Conservation (phyloP, 53 echinoderm and acorn worm genomes). For the Holothuria scabra region DNA sequence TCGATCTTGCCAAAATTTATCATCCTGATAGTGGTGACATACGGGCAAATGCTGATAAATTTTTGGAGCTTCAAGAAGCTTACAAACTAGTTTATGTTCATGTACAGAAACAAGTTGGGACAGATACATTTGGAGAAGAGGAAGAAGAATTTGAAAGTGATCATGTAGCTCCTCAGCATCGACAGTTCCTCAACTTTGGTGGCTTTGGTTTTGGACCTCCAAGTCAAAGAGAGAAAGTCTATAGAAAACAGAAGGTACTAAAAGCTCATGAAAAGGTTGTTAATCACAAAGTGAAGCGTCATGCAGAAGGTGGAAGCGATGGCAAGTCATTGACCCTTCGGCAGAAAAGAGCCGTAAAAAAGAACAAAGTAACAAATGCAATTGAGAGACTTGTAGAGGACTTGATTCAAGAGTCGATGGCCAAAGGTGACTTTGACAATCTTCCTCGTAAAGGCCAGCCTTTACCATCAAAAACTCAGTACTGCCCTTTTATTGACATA, state of each 20-base stretch:
- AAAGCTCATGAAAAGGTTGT: constrained; percentile 61
- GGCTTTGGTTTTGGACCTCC: constrained; percentile 83
- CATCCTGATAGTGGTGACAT: constrained; percentile 73
- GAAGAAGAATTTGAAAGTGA: constrained; percentile 41
- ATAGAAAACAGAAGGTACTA: constrained; percentile 67
- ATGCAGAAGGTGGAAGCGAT: constrained; percentile 36
- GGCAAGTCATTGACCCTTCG: constrained; percentile 57
- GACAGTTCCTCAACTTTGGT: constrained; percentile 81
- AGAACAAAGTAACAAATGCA: constrained; percentile 74
- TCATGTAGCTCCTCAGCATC: constrained; percentile 78
- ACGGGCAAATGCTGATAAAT: constrained; percentile 68
- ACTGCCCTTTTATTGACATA: constrained; percentile 76
- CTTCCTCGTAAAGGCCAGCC: constrained; percentile 78
- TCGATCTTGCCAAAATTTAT: constrained; percentile 79
- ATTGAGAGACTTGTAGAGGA: constrained; percentile 89
- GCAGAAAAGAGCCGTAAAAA: constrained; percentile 69
- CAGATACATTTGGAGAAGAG: constrained; percentile 25
- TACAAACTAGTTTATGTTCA: constrained; percentile 65
- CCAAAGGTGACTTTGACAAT: constrained; percentile 88
- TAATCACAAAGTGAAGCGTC: constrained; percentile 58
- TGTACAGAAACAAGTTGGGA: constrained; percentile 44
- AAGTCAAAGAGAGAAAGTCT: constrained; percentile 74
- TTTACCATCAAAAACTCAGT: constrained; percentile 66
- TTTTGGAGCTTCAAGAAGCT: constrained; percentile 74
- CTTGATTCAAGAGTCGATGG: constrained; percentile 80